phyloP scores from a whole-genome alignment of 2,888 invertebrate genomes.

The Drosophila lacicola region DNA sequence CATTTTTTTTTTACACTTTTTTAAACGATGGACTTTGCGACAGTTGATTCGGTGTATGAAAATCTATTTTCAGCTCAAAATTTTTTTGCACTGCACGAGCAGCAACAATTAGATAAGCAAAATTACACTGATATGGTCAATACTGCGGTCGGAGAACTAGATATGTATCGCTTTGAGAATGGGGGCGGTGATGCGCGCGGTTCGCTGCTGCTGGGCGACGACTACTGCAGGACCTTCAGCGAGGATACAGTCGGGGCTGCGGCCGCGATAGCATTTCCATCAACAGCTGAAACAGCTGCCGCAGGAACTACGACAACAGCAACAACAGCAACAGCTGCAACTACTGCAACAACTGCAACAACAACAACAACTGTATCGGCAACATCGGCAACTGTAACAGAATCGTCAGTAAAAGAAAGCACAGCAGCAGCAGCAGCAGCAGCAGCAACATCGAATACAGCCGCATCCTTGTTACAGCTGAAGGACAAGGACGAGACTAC shows the following conservation, averaged over 20 bases:
- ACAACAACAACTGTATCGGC: background rate
- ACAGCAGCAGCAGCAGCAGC: background rate
- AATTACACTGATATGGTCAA: conserved; percentile 45
- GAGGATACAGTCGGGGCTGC: conserved; percentile 19
- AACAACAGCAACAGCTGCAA: background rate
- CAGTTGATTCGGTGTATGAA: conserved; percentile 53
- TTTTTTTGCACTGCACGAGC: conserved; percentile 50
- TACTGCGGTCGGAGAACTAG: conserved; percentile 30
- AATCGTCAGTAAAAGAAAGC: background rate
- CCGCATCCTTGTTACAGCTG: conserved; percentile 7
- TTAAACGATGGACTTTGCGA: conserved; percentile 57
- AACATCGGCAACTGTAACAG: background rate
- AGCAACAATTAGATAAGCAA: conserved; percentile 40
- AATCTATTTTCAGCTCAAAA: conserved; percentile 61
- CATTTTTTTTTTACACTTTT: conserved; percentile 50
- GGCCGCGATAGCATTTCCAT: background rate
- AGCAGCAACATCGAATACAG: conserved; percentile 1
- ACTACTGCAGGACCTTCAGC: conserved; percentile 24
- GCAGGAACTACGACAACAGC: background rate
- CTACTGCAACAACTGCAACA: background rate
- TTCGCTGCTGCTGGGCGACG: conserved; percentile 38
- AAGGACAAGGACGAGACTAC: conserved; percentile 10
- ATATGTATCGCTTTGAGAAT: conserved; percentile 56
- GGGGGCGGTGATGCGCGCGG: conserved; percentile 66
- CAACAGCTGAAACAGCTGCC: background rate